Conservation (phyloP, 2,888 invertebrate species). For the Drosophila birchii region DNA sequence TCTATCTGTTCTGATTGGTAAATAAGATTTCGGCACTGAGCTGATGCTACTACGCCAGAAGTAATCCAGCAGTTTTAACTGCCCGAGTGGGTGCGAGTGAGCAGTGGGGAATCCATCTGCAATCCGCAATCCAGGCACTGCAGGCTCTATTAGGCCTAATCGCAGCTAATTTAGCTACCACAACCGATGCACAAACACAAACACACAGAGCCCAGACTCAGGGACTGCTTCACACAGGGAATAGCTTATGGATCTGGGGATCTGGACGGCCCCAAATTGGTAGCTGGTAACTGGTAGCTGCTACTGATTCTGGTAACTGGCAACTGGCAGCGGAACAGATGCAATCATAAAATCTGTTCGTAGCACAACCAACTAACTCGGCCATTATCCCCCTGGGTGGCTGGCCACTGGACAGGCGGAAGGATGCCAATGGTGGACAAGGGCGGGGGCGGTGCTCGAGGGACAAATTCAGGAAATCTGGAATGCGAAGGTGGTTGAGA, state of each 20-base stretch:
- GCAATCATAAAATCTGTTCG: constrained; percentile 64
- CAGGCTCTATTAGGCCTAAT: constrained; percentile 69
- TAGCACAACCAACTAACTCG: constrained; percentile 35
- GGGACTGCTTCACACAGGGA: constrained; percentile 40
- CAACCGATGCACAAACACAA: constrained; percentile 18
- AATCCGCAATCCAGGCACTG: constrained; percentile 31
- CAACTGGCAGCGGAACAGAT: constrained; percentile 39
- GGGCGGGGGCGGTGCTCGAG: background rate
- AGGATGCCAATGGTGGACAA: background rate
- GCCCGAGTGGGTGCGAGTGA: constrained; percentile 2
- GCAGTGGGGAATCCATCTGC: constrained; percentile 19
- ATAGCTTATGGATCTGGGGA: constrained; percentile 52
- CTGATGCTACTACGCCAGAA: constrained; percentile 10
- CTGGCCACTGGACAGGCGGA: constrained; percentile 1
- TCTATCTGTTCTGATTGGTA: constrained; percentile 24
- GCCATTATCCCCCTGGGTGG: constrained; percentile 33
- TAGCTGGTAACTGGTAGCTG: constrained; percentile 14
- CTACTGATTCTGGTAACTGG: constrained; percentile 19
- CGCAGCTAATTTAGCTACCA: constrained; percentile 61
- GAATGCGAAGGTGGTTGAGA: constrained; percentile 7
- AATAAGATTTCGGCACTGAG: constrained; percentile 22
- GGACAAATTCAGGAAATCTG: background rate
- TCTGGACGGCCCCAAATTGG: constrained; percentile 23
- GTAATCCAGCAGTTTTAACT: constrained; percentile 32
- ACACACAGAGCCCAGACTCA: background rate